phyloP scores from a whole-genome alignment of 2,888 invertebrate genomes.

The Apamea sordens region DNA sequence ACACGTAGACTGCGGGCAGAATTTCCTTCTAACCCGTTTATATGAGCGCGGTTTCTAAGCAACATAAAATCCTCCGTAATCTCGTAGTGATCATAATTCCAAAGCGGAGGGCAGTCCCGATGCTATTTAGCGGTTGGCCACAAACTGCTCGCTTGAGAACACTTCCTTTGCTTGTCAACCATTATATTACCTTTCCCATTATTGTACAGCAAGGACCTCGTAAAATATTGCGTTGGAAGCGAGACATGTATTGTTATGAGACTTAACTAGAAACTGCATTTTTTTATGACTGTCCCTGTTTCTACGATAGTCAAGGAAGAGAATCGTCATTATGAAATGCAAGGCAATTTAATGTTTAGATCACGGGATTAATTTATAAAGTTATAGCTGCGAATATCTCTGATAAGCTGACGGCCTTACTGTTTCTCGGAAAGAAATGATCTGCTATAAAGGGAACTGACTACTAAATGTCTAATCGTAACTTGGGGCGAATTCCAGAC shows the following conservation, averaged over 20 bases:
- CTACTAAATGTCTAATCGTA: constrained; percentile 18
- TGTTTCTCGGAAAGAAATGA: background rate
- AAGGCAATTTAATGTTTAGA: background rate
- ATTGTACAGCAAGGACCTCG: constrained; percentile 60
- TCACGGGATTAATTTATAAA: background rate
- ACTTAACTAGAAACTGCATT: constrained; percentile 13
- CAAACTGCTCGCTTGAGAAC: constrained; percentile 76
- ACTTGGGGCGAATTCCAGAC: constrained; percentile 21
- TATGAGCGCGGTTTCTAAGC: constrained; percentile 71
- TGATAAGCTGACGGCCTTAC: background rate
- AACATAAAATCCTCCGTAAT: constrained; percentile 74
- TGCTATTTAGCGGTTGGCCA: constrained; percentile 81
- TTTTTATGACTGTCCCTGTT: background rate
- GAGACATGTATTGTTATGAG: constrained; percentile 39
- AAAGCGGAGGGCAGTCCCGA: constrained; percentile 70
- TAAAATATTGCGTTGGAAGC: constrained; percentile 58
- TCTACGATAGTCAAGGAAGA: background rate
- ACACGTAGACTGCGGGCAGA: constrained; percentile 51
- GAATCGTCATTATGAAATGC: background rate
- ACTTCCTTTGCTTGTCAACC: constrained; percentile 78
- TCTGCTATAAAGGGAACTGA: background rate
- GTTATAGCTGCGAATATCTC: background rate
- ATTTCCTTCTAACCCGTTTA: constrained; percentile 67
- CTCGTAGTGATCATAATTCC: constrained; percentile 74
- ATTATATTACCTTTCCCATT: constrained; percentile 68